Evolutionary conservation across 2,797 vertebrate genomes (phyloP).

Genomic region (Phoxinus dragarum): DNA sequence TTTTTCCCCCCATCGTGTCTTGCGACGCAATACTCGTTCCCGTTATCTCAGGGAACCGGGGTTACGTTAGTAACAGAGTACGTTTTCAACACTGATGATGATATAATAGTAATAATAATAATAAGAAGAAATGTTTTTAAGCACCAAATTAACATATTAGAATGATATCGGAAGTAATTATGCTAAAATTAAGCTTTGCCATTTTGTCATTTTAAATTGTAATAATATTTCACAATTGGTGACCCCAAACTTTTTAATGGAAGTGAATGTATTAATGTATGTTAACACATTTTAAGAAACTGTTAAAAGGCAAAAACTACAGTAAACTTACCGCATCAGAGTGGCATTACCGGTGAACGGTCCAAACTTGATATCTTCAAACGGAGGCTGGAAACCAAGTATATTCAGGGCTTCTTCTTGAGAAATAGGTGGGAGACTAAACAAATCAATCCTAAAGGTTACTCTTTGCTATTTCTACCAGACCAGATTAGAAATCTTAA

Average conservation of each 20-base stretch:
- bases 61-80: too few species aligned
- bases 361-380: slow-evolving; percentile 98
- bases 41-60: too few species aligned
- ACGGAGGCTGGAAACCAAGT: slow-evolving; percentile 96
- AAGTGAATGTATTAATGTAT: background rate
- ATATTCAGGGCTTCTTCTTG: slow-evolving; percentile 97
- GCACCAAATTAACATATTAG: background rate
- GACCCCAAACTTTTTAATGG: background rate
- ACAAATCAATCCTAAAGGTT: slow-evolving; percentile 45
- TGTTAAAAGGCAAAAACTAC: background rate
- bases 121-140: background rate
- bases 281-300: background rate
- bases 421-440: slow-evolving; percentile 92
- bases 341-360: slow-evolving; percentile 98
- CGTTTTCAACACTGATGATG: background rate
- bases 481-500: background rate
- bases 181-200: background rate
- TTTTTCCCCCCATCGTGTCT: too few species aligned
- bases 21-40: too few species aligned
- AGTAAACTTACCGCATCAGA: slow-evolving; percentile 86
- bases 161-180: background rate
- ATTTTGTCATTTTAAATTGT: background rate
- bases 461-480: slow-evolving; percentile 8
- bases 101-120: background rate
- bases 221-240: background rate